A percentile compares a stretch with the other conserved stretches of the same genome.
phyloP scores from a whole-genome alignment of 2,888 invertebrate genomes.

The Esperia sulphurella region DNA sequence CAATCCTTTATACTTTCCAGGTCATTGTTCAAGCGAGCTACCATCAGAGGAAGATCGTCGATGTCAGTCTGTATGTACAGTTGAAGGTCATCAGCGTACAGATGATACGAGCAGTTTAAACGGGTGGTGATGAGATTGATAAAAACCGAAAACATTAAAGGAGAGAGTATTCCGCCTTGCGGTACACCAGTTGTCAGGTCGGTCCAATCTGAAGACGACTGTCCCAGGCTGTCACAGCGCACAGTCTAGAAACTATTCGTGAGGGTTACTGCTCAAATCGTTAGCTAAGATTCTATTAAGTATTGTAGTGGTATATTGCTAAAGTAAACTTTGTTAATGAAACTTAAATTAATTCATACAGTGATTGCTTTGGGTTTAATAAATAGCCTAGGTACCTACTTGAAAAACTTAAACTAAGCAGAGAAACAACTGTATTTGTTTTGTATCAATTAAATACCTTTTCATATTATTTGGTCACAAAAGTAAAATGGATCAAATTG shows the following conservation, averaged over 20 bases:
- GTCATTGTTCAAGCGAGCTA: no score
- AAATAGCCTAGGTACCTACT: not conserved
- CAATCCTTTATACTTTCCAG: no score
- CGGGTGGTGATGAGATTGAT: no score
- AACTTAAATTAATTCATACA: constrained; percentile 56
- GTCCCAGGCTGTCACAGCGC: no score
- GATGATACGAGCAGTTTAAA: no score
- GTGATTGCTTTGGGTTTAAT: constrained; percentile 29
- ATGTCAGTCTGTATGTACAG: no score
- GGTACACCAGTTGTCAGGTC: no score
- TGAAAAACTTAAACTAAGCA: not conserved
- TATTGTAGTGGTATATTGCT: constrained; percentile 58
- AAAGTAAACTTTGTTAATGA: constrained; percentile 52
- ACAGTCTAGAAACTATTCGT: constrained; percentile 68
- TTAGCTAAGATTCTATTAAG: constrained; percentile 60
- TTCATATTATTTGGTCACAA: constrained; percentile 24
- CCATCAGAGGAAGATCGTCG: no score
- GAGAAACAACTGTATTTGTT: constrained; percentile 13
- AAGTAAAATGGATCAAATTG: constrained; percentile 56
- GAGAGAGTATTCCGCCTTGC: no score
- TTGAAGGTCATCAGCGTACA: no score
- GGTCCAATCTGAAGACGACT: no score
- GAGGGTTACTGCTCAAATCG: constrained; percentile 56
- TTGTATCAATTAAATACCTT: constrained; percentile 18
- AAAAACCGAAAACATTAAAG: no score